Percentiles rank a stretch among this genome's conserved stretches.
Evolutionary conservation across 2,113 vertebrate genomes (phyloP).

Genomic region (Passer domesticus): DNA sequence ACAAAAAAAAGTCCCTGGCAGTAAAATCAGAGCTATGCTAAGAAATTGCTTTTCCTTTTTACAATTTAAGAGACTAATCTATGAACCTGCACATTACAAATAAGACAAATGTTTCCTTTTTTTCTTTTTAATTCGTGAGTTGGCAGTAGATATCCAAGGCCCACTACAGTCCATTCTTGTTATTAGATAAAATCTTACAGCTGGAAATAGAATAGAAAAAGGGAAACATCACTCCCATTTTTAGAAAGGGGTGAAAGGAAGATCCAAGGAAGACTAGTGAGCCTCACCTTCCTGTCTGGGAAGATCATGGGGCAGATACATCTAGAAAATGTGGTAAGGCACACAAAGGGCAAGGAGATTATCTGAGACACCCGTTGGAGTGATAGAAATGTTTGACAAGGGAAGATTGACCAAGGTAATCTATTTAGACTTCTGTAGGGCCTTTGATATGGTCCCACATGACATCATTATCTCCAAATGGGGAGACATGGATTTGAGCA

Average conservation of each 20-base stretch:
- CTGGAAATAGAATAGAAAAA: not conserved
- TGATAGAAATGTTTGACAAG: not conserved
- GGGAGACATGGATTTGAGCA: not conserved
- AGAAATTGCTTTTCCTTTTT: not conserved
- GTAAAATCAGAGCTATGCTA: not conserved
- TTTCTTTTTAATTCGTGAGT: not conserved
- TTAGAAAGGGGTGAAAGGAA: not conserved
- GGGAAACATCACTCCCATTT: not conserved
- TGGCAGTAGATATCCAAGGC: not conserved
- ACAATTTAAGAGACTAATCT: not conserved
- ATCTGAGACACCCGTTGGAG: not conserved
- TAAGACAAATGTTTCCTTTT: not conserved
- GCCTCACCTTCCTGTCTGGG: not conserved
- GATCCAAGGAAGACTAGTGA: accelerated
- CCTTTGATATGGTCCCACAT: too few relatives aligned
- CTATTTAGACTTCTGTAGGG: not conserved
- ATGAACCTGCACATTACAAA: not conserved
- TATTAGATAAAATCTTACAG: not conserved
- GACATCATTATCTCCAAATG: not conserved
- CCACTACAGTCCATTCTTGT: not conserved
- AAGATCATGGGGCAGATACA: not conserved
- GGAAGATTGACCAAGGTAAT: not conserved
- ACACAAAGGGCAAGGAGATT: not conserved
- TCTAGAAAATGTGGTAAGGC: not conserved
- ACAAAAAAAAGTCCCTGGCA: not conserved